These are phyloP conservation scores for Aromia moschata DNA, from an alignment of 2,888 invertebrate genomes.

Conservation along the genomic window DNA sequence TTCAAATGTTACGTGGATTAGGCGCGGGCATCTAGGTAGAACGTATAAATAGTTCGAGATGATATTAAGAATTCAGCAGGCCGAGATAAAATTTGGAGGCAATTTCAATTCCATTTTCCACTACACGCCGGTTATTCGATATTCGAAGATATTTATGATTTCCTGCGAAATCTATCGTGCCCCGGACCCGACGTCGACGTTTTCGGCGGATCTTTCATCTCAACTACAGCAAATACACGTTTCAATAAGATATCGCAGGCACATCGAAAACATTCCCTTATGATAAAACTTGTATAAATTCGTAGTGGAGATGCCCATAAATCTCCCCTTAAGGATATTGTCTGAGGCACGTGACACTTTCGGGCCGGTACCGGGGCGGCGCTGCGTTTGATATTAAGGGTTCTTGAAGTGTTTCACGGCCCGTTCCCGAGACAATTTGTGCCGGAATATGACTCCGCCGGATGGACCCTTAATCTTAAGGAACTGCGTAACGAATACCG, in stretches of 20 bases:
- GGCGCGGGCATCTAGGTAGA: conserved; percentile 38
- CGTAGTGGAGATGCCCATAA: conserved; percentile 54
- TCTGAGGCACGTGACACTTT: conserved; percentile 60
- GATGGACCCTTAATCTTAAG: conserved; percentile 16
- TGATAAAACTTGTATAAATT: conserved; percentile 61
- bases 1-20: conserved; percentile 41
- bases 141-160: conserved; percentile 60
- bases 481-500: conserved; percentile 15
- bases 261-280: conserved; percentile 54
- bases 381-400: conserved; percentile 56
- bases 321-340: conserved; percentile 59
- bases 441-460: conserved; percentile 37
- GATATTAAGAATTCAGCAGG: conserved; percentile 48
- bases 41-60: conserved; percentile 37
- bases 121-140: conserved; percentile 55
- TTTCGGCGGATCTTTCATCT: conserved; percentile 17
- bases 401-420: conserved; percentile 47
- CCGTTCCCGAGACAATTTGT: conserved; percentile 44
- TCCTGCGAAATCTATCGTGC: conserved; percentile 40
- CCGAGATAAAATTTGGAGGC: conserved; percentile 48
- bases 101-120: conserved; percentile 50
- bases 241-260: conserved; percentile 38
- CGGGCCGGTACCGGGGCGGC: conserved; percentile 47
- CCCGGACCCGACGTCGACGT: conserved; percentile 33
- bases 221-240: conserved; percentile 27